These are phyloP conservation scores for Globicephala melas DNA, from an alignment of 2,113 vertebrate species.

Conservation along the genomic window DNA sequence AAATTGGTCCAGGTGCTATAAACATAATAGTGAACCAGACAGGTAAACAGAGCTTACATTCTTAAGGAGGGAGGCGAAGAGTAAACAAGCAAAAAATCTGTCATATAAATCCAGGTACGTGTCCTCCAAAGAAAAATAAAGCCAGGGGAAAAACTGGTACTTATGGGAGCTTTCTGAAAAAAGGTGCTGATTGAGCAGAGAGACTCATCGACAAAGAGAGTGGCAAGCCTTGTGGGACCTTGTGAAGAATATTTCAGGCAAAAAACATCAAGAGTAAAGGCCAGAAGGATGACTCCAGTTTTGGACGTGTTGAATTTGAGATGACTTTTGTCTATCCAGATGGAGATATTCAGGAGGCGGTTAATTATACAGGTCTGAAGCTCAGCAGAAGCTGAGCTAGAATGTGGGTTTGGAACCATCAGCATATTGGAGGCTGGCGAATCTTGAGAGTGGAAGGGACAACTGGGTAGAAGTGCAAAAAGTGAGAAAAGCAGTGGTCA, in stretches of 20 bases:
- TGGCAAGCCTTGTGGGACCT: neutral
- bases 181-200: neutral
- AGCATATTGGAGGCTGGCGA: neutral
- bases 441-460: neutral
- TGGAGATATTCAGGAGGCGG: neutral
- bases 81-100: neutral
- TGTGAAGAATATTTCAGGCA: neutral
- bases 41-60: neutral
- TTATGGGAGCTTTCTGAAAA: neutral
- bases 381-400: neutral
- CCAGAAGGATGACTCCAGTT: neutral
- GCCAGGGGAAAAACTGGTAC: neutral
- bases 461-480: neutral
- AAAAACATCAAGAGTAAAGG: neutral
- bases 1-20: neutral
- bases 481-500: neutral
- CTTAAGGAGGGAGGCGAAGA: neutral
- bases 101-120: neutral
- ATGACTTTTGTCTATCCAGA: neutral
- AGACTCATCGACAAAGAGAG: neutral
- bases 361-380: neutral
- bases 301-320: neutral
- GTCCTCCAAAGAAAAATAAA: constrained; percentile 25
- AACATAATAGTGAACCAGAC: neutral
- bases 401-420: neutral